A percentile compares a stretch with the other conserved stretches of the same genome.
Evolutionary conservation across 2,797 vertebrate species (phyloP).

Genomic region (Avahi laniger): DNA sequence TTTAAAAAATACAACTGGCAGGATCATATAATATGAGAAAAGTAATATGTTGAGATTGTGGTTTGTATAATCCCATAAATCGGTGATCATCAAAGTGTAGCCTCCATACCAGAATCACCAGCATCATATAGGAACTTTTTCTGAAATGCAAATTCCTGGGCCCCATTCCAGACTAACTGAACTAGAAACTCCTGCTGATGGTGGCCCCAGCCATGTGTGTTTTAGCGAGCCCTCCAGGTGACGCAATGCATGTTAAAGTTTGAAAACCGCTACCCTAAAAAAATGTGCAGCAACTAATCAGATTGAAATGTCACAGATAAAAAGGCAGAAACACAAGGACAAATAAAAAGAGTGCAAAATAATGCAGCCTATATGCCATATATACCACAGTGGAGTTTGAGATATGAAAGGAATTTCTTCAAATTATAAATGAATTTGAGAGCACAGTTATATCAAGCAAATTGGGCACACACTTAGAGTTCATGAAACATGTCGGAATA

Average conservation of each 20-base stretch:
- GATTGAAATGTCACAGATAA: constrained; percentile 40
- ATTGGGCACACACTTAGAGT: background rate
- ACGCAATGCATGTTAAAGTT: background rate
- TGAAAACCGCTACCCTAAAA: background rate
- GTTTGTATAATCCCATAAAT: background rate
- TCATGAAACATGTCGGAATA: background rate
- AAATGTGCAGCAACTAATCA: constrained; percentile 2
- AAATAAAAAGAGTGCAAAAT: background rate
- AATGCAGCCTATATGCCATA: background rate
- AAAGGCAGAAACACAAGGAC: constrained; percentile 46
- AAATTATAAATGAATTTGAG: background rate
- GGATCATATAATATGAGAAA: constrained; percentile 1
- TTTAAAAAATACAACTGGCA: background rate
- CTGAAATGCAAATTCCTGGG: background rate
- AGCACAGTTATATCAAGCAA: background rate
- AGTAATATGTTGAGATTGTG: background rate
- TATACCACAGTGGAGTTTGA: background rate
- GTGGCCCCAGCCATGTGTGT: fast-evolving
- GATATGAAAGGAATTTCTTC: constrained; percentile 16
- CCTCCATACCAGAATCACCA: background rate
- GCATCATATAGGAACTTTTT: background rate
- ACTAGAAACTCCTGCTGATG: background rate
- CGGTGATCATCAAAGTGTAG: background rate
- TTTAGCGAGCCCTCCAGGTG: background rate
- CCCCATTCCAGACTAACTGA: too few species aligned